Conservation (phyloP, 1,140 invertebrate genomes). For the Thereuonema tuberculata region DNA sequence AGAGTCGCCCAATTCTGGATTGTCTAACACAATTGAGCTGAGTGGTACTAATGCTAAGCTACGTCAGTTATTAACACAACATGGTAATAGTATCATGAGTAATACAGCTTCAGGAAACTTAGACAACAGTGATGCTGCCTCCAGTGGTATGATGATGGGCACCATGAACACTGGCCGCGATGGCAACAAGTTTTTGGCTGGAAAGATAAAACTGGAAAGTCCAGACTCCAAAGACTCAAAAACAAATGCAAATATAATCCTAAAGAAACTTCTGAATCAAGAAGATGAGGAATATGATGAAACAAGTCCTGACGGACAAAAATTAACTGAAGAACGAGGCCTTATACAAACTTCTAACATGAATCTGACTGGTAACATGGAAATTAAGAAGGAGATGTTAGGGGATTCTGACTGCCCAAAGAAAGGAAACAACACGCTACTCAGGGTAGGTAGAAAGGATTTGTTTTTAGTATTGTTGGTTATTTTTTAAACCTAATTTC, state of each 20-base stretch:
- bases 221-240: slow-evolving; percentile 24
- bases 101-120: not conserved
- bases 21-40: not conserved
- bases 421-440: slow-evolving; percentile 48
- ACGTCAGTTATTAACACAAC: slow-evolving; percentile 7
- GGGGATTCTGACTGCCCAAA: slow-evolving; percentile 2
- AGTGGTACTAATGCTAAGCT: slow-evolving; percentile 5
- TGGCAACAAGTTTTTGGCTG: slow-evolving; percentile 14
- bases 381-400: too few relatives aligned
- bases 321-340: not conserved
- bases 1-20: not conserved
- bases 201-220: not conserved
- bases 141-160: not conserved
- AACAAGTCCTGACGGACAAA: slow-evolving; percentile 7
- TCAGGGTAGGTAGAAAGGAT: slow-evolving; percentile 43
- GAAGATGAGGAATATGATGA: slow-evolving; percentile 58
- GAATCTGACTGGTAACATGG: too few relatives aligned
- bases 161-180: slow-evolving; percentile 26
- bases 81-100: not conserved
- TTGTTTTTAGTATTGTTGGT: not conserved
- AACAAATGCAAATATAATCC: too few relatives aligned
- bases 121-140: slow-evolving; percentile 1
- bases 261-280: slow-evolving; percentile 63
- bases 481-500: too few relatives aligned
- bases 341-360: not conserved